These are phyloP conservation scores for Cololabis saira DNA, from an alignment of 2,113 vertebrate genomes.

Conservation along the genomic window DNA sequence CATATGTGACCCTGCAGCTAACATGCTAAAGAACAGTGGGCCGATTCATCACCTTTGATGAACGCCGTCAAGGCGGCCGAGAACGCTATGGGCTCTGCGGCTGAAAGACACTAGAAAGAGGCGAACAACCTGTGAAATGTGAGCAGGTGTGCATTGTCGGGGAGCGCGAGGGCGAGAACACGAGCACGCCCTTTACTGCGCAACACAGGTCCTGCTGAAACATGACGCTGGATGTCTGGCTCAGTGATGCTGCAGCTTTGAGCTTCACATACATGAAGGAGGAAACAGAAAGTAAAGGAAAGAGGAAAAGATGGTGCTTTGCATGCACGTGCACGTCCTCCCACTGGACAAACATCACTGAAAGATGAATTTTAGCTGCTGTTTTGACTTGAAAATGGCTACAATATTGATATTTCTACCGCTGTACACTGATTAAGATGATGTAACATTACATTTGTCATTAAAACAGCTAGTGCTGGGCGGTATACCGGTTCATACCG, in stretches of 20 bases:
- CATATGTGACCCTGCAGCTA: slow-evolving; percentile 58
- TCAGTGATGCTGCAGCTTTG: slow-evolving; percentile 16
- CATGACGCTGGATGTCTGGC: slow-evolving; percentile 15
- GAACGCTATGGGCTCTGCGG: slow-evolving; percentile 14
- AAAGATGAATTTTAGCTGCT: background rate
- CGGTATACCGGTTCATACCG: too few species aligned
- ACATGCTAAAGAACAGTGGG: slow-evolving; percentile 8
- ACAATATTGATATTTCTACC: too few species aligned
- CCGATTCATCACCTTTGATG: slow-evolving; percentile 43
- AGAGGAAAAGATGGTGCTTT: background rate
- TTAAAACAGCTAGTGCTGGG: too few species aligned
- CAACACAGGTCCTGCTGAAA: slow-evolving; percentile 47
- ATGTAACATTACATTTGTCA: too few species aligned
- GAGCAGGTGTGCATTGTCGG: slow-evolving; percentile 45
- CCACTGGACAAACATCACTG: too few species aligned
- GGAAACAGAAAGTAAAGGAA: slow-evolving; percentile 7
- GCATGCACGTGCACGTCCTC: too few species aligned
- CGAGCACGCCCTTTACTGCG: slow-evolving; percentile 13
- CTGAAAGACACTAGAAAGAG: slow-evolving; percentile 21
- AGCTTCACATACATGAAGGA: slow-evolving; percentile 4
- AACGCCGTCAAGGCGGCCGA: slow-evolving; percentile 40
- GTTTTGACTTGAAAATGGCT: too few species aligned
- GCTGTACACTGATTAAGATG: too few species aligned
- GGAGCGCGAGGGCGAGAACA: slow-evolving; percentile 6
- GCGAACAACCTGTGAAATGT: slow-evolving; percentile 49